Evolutionary conservation across 2,797 vertebrate species (phyloP).

Genomic region (Xyrichtys novacula): DNA sequence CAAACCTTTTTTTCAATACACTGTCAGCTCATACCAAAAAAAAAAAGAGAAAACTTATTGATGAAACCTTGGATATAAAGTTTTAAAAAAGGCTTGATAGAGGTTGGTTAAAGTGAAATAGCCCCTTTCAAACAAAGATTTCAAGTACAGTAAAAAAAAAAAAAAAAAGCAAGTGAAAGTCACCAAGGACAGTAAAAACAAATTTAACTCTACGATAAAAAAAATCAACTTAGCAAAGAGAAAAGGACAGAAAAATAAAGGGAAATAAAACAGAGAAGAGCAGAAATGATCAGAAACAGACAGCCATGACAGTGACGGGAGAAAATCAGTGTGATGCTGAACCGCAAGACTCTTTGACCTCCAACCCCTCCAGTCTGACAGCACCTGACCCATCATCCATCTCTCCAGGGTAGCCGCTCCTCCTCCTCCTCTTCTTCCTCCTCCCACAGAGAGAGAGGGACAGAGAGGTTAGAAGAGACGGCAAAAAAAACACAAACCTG

Average conservation of each 20-base stretch:
- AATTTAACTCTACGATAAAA: no score
- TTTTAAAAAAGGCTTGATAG: no score
- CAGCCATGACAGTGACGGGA: constrained; percentile 52
- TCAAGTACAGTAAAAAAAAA: no score
- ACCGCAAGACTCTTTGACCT: constrained; percentile 64
- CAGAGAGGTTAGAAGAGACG: neutral
- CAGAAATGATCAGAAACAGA: constrained; percentile 27
- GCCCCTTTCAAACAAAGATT: no score
- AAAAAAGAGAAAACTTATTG: no score
- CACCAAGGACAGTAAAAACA: no score
- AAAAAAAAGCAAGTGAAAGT: no score
- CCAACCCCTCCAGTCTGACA: constrained; percentile 61
- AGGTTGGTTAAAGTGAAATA: no score
- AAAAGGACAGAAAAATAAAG: neutral
- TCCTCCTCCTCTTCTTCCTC: neutral
- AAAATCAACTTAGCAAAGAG: neutral
- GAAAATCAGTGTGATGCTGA: constrained; percentile 57
- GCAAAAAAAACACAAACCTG: neutral
- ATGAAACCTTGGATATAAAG: no score
- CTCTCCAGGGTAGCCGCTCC: constrained; percentile 37
- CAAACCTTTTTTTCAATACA: neutral
- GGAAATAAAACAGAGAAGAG: neutral
- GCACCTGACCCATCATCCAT: constrained; percentile 65
- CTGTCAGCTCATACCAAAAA: neutral
- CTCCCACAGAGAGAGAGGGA: neutral